A percentile compares a stretch with the other conserved stretches of the same genome.
Evolutionary conservation across 2,888 invertebrate genomes (phyloP).

Genomic region (Pseudococcus longispinus): DNA sequence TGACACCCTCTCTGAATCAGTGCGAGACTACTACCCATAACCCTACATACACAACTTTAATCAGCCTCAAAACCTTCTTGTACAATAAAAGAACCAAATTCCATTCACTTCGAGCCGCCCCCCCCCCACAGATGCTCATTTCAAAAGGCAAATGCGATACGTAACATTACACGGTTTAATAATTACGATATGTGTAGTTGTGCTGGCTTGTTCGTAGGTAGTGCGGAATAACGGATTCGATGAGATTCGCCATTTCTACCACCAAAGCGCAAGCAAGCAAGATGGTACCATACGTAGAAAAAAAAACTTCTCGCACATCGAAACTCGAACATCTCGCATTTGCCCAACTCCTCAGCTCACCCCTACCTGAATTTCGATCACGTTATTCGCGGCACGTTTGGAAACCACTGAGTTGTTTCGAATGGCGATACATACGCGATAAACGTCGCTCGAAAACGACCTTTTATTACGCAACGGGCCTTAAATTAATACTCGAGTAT

Average conservation of each 20-base stretch:
- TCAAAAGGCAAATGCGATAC: no score
- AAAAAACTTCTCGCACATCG: background rate
- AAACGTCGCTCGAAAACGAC: background rate
- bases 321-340: background rate
- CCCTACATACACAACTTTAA: no score
- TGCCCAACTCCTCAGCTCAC: background rate
- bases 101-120: no score
- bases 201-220: conserved; percentile 39
- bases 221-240: background rate
- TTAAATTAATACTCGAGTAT: background rate
- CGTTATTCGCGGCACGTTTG: background rate
- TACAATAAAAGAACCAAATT: no score
- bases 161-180: background rate
- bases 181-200: background rate
- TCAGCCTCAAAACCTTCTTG: no score
- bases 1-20: no score
- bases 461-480: background rate
- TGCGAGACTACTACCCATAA: no score
- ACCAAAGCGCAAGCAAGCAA: background rate
- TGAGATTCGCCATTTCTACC: background rate
- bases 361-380: background rate
- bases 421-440: background rate
- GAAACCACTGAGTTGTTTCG: background rate
- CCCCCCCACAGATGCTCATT: no score
- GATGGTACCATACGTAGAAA: background rate